Percentiles rank a stretch among this genome's conserved stretches.
These are phyloP conservation scores for Chloroceryle aenea DNA, from an alignment of 2,113 vertebrate genomes.

Conservation along the genomic window DNA sequence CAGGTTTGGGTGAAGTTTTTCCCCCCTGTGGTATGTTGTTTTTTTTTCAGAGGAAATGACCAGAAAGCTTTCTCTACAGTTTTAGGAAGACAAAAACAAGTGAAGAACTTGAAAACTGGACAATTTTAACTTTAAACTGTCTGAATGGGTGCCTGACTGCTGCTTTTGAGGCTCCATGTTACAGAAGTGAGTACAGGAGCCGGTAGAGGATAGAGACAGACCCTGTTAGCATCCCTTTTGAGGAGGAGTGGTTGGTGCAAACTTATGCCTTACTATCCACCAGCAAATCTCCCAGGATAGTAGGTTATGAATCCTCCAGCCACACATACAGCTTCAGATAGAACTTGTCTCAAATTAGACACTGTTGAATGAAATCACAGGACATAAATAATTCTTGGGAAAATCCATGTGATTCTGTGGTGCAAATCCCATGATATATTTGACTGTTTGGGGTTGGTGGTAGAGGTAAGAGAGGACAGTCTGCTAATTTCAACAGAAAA, in stretches of 20 bases:
- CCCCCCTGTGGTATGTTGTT: rapidly evolving
- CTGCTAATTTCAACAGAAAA: not conserved
- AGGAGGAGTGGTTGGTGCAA: not conserved
- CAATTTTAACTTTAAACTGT: not conserved
- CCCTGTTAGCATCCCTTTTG: rapidly evolving
- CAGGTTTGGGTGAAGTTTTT: not conserved
- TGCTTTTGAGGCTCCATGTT: not conserved
- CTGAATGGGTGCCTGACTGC: not conserved
- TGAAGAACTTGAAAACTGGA: not conserved
- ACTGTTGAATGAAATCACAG: not conserved
- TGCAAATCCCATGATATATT: not conserved
- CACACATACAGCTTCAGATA: rapidly evolving
- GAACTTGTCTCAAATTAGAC: not conserved
- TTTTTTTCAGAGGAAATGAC: not conserved
- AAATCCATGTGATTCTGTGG: not conserved
- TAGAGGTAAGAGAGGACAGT: not conserved
- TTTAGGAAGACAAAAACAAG: not conserved
- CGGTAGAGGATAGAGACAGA: not conserved
- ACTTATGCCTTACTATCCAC: not conserved
- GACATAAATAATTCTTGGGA: not conserved
- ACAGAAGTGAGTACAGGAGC: not conserved
- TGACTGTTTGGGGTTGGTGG: not conserved
- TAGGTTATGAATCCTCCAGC: not conserved
- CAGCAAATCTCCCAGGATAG: not conserved
- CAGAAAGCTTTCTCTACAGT: not conserved